Base-by-base conservation (phyloP, 2,888 invertebrate genomes). In the Perithous albicinctus region DNA sequence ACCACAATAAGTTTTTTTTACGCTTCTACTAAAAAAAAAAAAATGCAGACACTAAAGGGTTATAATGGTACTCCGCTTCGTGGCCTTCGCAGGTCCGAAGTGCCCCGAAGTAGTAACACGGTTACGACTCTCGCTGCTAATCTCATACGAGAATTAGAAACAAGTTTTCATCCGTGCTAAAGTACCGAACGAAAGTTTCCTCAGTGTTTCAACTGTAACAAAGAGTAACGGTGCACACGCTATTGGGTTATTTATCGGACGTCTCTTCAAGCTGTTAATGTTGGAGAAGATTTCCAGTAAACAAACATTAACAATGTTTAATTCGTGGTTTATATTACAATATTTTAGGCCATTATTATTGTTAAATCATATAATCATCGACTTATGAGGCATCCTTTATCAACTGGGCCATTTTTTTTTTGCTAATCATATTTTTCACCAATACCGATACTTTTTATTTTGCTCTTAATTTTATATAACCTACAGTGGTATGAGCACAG, bases 121-220 rank as follows among this genome's bases (percentile, higher is more conserved):
- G 72, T 88, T 88, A 86, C 73, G 73, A 83, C n/a, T n/a, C 54
- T 79, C 76, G 67, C 83, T 80, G 85, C 86, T 86, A 88, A 88
- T 88, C 87, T 86, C 87, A 83, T 84, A 75, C 80, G 35, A 75
- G 75, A 88, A 88, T 88, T 88, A 86, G 87, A 86, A 43, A 81
- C 84, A 83, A 87, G 83, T 85, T 85, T 88, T 86, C 85, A 81
- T 82, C 82, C 78, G 54, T 66, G 84, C 80, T 10, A 32, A n/a
- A n/a, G n/a, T 32, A 32, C 8, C 32, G 29, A 8, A 32, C 8
- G 5, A 59, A 59, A 32, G 15, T 59, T 32, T 59, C 15, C 18
- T 5, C 56, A 32, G 15, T 10, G 15, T 15, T n/a, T 59, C 59
- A 35, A 32, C 32, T 29, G 15, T 59, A 59, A 59, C 59, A n/a